phyloP scores from a whole-genome alignment of 2,888 invertebrate genomes.

The Pyrochroa serraticornis region DNA sequence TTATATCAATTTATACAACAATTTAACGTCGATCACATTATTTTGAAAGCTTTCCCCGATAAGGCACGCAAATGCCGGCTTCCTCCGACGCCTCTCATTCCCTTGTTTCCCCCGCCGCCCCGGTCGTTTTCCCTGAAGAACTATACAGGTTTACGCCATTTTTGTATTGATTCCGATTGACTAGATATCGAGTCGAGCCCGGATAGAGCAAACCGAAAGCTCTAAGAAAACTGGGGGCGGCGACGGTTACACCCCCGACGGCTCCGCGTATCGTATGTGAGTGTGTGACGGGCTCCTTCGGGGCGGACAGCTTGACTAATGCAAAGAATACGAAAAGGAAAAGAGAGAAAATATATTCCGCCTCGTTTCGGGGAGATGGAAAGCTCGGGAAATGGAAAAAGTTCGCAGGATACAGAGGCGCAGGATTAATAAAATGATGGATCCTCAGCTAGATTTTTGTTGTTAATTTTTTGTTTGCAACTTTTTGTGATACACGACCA shows the following conservation, averaged over 20 bases:
- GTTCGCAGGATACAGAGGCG: constrained; percentile 1
- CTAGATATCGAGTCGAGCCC: constrained; percentile 49
- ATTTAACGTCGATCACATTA: no score
- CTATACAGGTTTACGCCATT: constrained; percentile 45
- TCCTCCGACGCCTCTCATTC: no score
- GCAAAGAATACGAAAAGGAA: constrained; percentile 36
- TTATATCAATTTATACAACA: no score
- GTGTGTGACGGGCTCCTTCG: constrained; percentile 52
- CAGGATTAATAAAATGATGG: constrained; percentile 7
- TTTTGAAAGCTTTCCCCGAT: no score
- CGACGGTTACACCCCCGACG: constrained; percentile 49
- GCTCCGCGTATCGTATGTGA: constrained; percentile 56
- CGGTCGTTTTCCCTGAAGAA: no score
- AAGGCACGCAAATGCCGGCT: no score
- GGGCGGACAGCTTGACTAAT: constrained; percentile 51
- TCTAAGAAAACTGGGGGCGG: constrained; percentile 45
- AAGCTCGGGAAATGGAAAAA: constrained; percentile 9
- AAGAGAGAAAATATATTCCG: constrained; percentile 27
- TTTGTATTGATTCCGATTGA: constrained; percentile 54
- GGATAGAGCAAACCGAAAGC: constrained; percentile 47
- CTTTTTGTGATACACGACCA: not conserved
- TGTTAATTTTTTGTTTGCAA: not conserved
- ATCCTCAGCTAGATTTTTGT: constrained; percentile 1
- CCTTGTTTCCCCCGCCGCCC: no score
- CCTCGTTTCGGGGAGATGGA: not conserved